Conservation (phyloP, 2,797 vertebrate genomes). For the Astyanax mexicanus region DNA sequence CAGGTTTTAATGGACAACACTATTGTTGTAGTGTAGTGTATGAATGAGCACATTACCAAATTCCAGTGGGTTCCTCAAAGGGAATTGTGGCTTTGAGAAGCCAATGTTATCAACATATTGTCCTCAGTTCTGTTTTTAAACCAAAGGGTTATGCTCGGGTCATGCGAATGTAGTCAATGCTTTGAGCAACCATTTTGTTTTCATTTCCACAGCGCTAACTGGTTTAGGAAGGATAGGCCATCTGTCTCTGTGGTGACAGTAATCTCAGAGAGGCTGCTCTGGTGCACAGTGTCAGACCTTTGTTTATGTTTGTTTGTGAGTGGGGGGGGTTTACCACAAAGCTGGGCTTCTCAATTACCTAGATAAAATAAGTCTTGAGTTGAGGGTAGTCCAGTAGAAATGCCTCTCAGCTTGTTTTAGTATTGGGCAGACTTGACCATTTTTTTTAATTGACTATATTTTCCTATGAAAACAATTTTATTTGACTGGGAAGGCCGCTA, state of each 20-base stretch:
- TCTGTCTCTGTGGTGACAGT: slow-evolving; percentile 31
- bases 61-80: background rate
- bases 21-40: background rate
- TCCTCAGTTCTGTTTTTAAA: slow-evolving; percentile 29
- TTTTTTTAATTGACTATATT: too few relatives aligned
- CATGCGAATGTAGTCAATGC: background rate
- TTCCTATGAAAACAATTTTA: too few relatives aligned
- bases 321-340: too few relatives aligned
- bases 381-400: too few relatives aligned
- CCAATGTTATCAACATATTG: slow-evolving; percentile 17
- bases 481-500: too few relatives aligned
- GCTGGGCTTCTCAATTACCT: too few relatives aligned
- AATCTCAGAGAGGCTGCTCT: slow-evolving; percentile 23
- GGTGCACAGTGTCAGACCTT: background rate
- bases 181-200: slow-evolving; percentile 12
- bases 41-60: background rate
- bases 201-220: slow-evolving; percentile 27
- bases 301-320: background rate
- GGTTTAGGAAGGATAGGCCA: slow-evolving; percentile 29
- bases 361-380: too few relatives aligned
- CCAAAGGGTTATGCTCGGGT: slow-evolving; percentile 17
- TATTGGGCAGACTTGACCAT: too few relatives aligned
- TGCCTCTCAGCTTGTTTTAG: too few relatives aligned
- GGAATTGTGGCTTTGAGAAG: slow-evolving; percentile 3
- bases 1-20: background rate